Evolutionary conservation across 2,888 invertebrate genomes (phyloP).

Genomic region (Pomacea canaliculata): DNA sequence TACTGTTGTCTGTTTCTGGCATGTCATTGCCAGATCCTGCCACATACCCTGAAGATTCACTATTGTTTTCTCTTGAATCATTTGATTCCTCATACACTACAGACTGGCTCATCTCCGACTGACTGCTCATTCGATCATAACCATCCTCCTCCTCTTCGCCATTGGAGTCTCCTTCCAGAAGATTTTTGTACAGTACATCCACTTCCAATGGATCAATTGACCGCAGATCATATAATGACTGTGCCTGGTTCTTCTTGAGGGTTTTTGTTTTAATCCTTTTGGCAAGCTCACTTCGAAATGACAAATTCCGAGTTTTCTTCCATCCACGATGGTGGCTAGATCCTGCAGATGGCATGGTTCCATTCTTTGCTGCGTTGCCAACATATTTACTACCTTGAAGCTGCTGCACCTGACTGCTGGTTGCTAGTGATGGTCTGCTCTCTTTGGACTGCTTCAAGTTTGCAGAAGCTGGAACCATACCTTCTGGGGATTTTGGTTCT

Average conservation of each 20-base stretch:
- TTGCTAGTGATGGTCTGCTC: background rate
- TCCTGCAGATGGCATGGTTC: background rate
- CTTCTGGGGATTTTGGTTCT: background rate
- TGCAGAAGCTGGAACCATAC: background rate
- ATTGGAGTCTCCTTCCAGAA: constrained; percentile 30
- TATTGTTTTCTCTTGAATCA: background rate
- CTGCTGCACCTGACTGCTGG: background rate
- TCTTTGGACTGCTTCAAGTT: background rate
- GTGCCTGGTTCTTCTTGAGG: constrained; percentile 11
- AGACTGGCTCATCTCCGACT: background rate
- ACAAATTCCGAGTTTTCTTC: constrained; percentile 29
- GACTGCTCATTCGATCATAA: background rate
- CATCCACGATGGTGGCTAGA: background rate
- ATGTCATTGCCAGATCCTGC: background rate
- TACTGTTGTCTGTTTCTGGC: background rate
- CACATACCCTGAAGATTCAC: background rate
- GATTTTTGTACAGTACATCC: constrained; percentile 35
- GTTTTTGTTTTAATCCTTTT: constrained; percentile 28
- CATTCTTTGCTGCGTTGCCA: background rate
- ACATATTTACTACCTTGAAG: background rate
- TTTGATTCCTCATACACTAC: background rate
- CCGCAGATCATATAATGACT: constrained; percentile 19
- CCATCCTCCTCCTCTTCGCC: constrained; percentile 4
- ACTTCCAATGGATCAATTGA: constrained; percentile 30
- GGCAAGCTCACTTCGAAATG: constrained; percentile 38